Evolutionary conservation across 2,888 invertebrate genomes (phyloP).

Genomic region (Acheta domesticus): DNA sequence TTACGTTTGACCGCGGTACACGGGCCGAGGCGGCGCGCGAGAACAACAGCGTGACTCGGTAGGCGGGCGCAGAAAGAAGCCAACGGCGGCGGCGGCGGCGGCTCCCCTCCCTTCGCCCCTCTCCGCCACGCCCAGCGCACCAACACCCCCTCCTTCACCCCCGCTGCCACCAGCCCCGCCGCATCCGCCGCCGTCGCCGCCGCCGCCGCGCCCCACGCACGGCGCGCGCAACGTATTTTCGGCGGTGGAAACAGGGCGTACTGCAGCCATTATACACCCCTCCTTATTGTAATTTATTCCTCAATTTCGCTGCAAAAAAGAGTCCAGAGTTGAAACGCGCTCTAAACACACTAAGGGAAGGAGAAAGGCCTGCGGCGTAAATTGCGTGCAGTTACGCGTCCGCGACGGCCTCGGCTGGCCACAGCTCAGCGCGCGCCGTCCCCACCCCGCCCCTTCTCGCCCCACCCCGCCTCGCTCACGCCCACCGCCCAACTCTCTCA

Average conservation of each 20-base stretch:
- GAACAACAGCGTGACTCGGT: too few relatives aligned
- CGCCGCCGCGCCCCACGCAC: neutral
- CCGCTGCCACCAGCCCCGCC: neutral
- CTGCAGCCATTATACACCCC: constrained; percentile 11
- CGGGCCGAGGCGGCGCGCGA: too few relatives aligned
- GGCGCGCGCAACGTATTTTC: neutral
- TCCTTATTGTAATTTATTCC: constrained; percentile 18
- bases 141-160: neutral
- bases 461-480: neutral
- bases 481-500: too few relatives aligned
- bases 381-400: neutral
- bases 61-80: too few relatives aligned
- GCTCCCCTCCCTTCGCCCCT: neutral
- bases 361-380: neutral
- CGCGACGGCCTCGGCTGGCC: neutral
- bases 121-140: neutral
- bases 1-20: too few relatives aligned
- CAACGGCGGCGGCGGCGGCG: too few relatives aligned
- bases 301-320: constrained; percentile 6
- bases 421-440: neutral
- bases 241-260: constrained; percentile 18
- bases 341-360: constrained; percentile 1
- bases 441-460: neutral
- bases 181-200: neutral
- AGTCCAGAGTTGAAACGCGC: constrained; percentile 2